These are phyloP conservation scores for Chaetodon auriga DNA, from an alignment of 2,113 vertebrate genomes.

Conservation along the genomic window DNA sequence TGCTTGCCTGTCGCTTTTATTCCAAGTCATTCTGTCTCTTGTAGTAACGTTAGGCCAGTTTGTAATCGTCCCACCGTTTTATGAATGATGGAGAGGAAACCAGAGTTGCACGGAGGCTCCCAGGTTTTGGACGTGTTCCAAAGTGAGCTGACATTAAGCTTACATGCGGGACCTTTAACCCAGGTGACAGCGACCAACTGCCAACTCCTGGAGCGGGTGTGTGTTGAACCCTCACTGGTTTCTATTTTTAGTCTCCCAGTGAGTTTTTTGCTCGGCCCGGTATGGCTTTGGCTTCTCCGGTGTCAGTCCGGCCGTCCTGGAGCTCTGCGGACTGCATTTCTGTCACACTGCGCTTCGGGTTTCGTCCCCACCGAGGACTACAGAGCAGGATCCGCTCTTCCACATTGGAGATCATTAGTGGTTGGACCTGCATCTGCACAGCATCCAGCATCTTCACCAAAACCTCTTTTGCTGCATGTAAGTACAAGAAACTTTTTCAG, in stretches of 20 bases:
- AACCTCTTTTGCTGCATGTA: slow-evolving; percentile 32
- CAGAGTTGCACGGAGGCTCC: background rate
- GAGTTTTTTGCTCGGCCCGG: slow-evolving; percentile 25
- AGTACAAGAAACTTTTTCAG: slow-evolving; percentile 37
- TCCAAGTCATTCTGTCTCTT: background rate
- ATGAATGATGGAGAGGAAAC: background rate
- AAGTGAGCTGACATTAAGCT: slow-evolving; percentile 6
- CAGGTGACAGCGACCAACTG: slow-evolving; percentile 36
- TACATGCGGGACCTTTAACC: slow-evolving; percentile 22
- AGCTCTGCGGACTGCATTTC: slow-evolving; percentile 53
- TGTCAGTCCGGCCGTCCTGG: slow-evolving; percentile 51
- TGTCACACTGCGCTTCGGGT: slow-evolving; percentile 43
- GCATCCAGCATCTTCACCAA: background rate
- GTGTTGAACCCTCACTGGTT: slow-evolving; percentile 39
- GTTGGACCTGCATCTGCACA: slow-evolving; percentile 16
- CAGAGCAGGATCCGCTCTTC: slow-evolving; percentile 17
- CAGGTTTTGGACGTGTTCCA: background rate
- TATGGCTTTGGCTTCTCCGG: slow-evolving; percentile 63
- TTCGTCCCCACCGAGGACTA: slow-evolving; percentile 38
- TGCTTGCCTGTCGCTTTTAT: no score
- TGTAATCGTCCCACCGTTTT: background rate
- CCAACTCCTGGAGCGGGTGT: slow-evolving; percentile 2
- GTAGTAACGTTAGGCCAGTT: background rate
- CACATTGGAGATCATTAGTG: background rate
- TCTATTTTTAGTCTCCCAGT: slow-evolving; percentile 69